Percentiles rank a stretch among this genome's conserved stretches.
phyloP scores from a whole-genome alignment of 2,797 vertebrate genomes.

The Micrastur ruficollis region DNA sequence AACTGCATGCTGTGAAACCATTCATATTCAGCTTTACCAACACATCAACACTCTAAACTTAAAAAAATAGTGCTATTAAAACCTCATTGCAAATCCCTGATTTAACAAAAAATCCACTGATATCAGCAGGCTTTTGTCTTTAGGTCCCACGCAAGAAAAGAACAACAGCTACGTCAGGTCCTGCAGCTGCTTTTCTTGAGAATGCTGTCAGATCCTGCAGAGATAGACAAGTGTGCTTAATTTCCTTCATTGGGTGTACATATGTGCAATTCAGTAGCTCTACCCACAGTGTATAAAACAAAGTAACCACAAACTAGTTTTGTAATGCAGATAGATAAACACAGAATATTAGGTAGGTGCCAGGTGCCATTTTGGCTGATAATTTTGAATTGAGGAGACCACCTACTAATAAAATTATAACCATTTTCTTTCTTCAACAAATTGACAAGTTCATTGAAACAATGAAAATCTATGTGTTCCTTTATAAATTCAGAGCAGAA shows the following conservation, averaged over 20 bases:
- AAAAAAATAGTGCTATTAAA: neutral
- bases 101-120: neutral
- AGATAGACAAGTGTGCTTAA: neutral
- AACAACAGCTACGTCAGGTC: neutral
- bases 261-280: neutral
- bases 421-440: neutral
- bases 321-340: neutral
- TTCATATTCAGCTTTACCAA: neutral
- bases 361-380: neutral
- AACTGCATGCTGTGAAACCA: neutral
- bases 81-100: neutral
- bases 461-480: neutral
- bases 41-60: neutral
- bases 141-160: neutral
- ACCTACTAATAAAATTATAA: neutral
- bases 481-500: neutral
- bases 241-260: neutral
- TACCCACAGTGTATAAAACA: neutral
- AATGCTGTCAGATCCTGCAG: neutral
- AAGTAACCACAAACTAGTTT: neutral
- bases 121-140: neutral
- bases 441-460: neutral
- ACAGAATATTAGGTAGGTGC: neutral
- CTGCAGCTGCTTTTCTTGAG: neutral
- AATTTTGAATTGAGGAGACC: accelerated